phyloP scores from a whole-genome alignment of 2,888 invertebrate species.

The Eremobia ochroleuca region DNA sequence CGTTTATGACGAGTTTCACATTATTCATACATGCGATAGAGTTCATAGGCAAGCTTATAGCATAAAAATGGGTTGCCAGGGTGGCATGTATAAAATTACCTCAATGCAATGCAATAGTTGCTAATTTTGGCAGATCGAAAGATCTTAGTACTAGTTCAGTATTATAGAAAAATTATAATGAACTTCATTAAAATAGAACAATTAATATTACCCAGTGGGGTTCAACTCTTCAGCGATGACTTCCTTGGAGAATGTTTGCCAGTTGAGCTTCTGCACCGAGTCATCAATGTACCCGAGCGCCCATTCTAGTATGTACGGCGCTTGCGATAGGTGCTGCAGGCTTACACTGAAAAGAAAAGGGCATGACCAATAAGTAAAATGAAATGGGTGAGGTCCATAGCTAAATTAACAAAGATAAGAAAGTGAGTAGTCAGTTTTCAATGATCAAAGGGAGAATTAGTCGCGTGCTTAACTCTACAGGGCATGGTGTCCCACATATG shows the following conservation, averaged over 20 bases:
- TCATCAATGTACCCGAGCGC: slow-evolving; percentile 81
- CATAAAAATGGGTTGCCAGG: neutral
- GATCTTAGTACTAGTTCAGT: neutral
- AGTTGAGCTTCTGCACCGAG: slow-evolving; percentile 79
- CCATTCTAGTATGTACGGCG: slow-evolving; percentile 86
- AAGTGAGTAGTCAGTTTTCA: neutral
- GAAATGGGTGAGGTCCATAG: neutral
- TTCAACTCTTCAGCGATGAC: slow-evolving; percentile 82
- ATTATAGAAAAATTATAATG: neutral
- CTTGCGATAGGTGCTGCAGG: slow-evolving; percentile 79
- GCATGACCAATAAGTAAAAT: too few relatives aligned
- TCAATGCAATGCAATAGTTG: neutral
- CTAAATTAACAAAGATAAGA: neutral
- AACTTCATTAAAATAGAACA: neutral
- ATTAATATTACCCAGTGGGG: slow-evolving; percentile 75
- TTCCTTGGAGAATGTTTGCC: slow-evolving; percentile 79
- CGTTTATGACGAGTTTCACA: neutral
- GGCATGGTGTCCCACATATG: too few relatives aligned
- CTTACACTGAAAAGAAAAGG: slow-evolving; percentile 74
- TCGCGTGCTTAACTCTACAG: neutral
- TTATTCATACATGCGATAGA: neutral
- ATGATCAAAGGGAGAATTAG: too few relatives aligned
- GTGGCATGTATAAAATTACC: neutral
- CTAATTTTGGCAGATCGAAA: neutral
- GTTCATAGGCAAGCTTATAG: neutral